Percentiles rank a stretch among this genome's conserved stretches.
Conservation (phyloP, 1,140 invertebrate species). For the Drosophila repleta region DNA sequence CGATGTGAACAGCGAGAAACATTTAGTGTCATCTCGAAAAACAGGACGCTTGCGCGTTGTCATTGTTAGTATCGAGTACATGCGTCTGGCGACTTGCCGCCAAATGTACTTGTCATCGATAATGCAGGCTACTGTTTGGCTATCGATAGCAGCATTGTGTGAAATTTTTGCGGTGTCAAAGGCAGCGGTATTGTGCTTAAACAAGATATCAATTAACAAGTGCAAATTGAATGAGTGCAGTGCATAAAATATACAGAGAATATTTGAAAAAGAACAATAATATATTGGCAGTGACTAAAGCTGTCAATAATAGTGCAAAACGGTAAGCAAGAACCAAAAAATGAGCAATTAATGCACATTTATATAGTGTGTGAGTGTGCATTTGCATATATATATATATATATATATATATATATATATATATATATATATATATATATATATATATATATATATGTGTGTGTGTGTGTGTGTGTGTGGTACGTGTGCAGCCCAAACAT, state of each 20-base stretch:
- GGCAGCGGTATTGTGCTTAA: conserved; percentile 29
- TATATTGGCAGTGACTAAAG: not conserved
- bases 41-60: not conserved
- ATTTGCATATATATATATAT: not conserved
- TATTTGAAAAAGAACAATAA: not conserved
- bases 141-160: conserved; percentile 15
- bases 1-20: too few relatives aligned
- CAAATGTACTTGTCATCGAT: conserved; percentile 25
- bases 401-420: too few relatives aligned
- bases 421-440: not conserved
- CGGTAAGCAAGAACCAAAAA: conserved; percentile 14
- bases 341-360: conserved; percentile 2
- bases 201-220: conserved; percentile 29
- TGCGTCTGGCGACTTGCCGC: not conserved
- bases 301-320: conserved; percentile 14
- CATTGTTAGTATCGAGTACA: conserved; percentile 2
- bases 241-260: conserved; percentile 4
- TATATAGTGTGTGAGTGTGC: too few relatives aligned
- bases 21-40: too few relatives aligned
- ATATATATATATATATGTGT: not conserved
- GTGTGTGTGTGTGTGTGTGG: not conserved
- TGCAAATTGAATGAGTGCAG: conserved; percentile 13
- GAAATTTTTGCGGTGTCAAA: conserved; percentile 35
- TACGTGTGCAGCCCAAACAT: conserved; percentile 27
- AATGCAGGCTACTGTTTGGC: not conserved